A percentile compares a stretch with the other conserved stretches of the same genome.
Conservation (phyloP, 2,888 invertebrate genomes). For the Tholera decimalis region DNA sequence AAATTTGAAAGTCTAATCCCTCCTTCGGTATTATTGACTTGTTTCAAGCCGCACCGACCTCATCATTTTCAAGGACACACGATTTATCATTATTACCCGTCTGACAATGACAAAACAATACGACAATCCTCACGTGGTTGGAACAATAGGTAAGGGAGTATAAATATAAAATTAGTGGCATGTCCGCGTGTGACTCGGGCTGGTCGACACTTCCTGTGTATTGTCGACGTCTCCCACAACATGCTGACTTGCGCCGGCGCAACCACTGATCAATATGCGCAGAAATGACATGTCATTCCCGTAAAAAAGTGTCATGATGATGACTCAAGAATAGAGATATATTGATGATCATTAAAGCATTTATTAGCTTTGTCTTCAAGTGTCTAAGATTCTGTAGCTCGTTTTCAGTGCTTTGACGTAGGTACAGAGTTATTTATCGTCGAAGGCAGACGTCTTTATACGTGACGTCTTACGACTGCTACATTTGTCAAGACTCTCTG, state of each 20-base stretch:
- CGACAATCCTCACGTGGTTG: conserved; percentile 43
- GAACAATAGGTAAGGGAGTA: conserved; percentile 78
- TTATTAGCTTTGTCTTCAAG: not conserved
- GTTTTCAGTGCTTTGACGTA: not conserved
- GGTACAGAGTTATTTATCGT: no score
- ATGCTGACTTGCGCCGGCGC: conserved; percentile 80
- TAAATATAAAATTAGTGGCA: conserved; percentile 84
- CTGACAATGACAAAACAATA: conserved; percentile 38
- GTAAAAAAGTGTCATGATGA: not conserved
- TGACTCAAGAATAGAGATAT: not conserved
- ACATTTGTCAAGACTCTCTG: not conserved
- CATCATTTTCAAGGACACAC: conserved; percentile 9
- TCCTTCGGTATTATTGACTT: conserved; percentile 29
- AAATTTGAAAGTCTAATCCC: conserved; percentile 41
- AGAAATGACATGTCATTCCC: conserved; percentile 55
- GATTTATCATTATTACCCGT: conserved; percentile 14
- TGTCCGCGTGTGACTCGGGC: conserved; percentile 84
- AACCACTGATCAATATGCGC: conserved; percentile 63
- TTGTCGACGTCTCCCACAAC: conserved; percentile 84
- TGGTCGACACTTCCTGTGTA: conserved; percentile 89
- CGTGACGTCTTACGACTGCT: not conserved
- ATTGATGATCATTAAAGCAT: not conserved
- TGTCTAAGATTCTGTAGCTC: not conserved
- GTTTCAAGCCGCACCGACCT: conserved; percentile 5
- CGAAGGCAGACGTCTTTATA: not conserved